These are phyloP conservation scores for Xestia xanthographa DNA, from an alignment of 2,888 invertebrate genomes.

Conservation along the genomic window DNA sequence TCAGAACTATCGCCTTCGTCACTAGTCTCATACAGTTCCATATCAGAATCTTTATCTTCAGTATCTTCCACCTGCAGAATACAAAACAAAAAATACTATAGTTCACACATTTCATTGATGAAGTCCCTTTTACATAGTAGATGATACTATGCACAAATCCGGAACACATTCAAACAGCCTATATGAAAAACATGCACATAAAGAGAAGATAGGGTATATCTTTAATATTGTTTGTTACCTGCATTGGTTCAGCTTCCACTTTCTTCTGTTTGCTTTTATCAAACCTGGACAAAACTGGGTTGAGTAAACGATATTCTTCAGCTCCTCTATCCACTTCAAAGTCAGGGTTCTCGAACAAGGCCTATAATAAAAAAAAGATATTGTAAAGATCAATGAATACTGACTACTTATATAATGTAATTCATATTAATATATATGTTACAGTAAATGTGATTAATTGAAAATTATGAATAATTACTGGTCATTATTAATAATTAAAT, in stretches of 20 bases:
- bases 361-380: conserved; percentile 77
- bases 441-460: too few species aligned
- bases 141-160: not conserved
- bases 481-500: too few species aligned
- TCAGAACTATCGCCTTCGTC: conserved; percentile 92
- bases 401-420: not conserved
- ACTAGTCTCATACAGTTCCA: conserved; percentile 86
- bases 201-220: not conserved
- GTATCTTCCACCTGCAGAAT: conserved; percentile 77
- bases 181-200: not conserved
- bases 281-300: conserved; percentile 96
- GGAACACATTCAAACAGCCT: not conserved
- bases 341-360: conserved; percentile 97
- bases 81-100: conserved; percentile 5
- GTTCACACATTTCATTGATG: not conserved
- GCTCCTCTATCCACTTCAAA: conserved; percentile 97
- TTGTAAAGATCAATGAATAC: conserved; percentile 13
- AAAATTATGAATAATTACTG: too few species aligned
- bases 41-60: conserved; percentile 88
- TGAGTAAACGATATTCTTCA: conserved; percentile 96
- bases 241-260: conserved; percentile 88
- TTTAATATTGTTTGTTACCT: conserved; percentile 73
- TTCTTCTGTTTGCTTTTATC: conserved; percentile 93
- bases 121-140: not conserved
- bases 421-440: conserved; percentile 6